Base-by-base conservation (phyloP, 2,888 invertebrate genomes). In the Scaptomyza cyrtandrae region DNA sequence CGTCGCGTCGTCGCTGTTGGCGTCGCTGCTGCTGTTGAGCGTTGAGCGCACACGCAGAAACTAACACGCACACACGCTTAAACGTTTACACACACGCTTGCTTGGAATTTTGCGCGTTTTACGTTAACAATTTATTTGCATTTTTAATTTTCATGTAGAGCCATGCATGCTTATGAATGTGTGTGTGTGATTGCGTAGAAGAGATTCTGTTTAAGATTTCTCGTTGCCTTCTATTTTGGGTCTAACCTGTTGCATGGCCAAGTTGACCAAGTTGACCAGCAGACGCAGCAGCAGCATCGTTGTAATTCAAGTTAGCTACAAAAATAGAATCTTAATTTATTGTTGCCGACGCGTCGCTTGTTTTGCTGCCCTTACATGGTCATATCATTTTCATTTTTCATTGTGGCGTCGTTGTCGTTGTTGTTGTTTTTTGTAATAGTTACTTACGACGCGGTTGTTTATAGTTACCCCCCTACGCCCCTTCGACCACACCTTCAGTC, bases 91-190 rank as follows among this genome's bases (percentile, higher is more conserved):
- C 49, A 44, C 19, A 19, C 19, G 19, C 19, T 19, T 19, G 19
- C 19, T 65, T 81, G 84, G 89, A 87, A 89, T 85, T 87, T 81
- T 80, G 87, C 74, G 71, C 79, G 76, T 75, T 83, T 70, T 80
- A 75, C 86, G 75, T 85, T 87, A 81, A 89, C 85, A 87, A 87
- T 85, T 89, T 89, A 85, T 85, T 85, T 89, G 84, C 84, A 85
- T 85, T 85, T 89, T 85, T 89, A 85, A 85, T 85, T 89, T 89
- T 85, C 82, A 85, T 89, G 87, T 88, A 63, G 52, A 41, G 41
- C 68, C 59, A 53, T 37, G 41, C 59, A n/a, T 41, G 29, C 46
- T 37, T 43, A 37, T 39, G 58, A 46, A 27, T 39, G 41, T 46
- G 37, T 19, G 46, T 55, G 60, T 69, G 64, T 65, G 49, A 39